Evolutionary conservation across 2,113 vertebrate genomes (phyloP).

Genomic region (Synchiropus splendidus): DNA sequence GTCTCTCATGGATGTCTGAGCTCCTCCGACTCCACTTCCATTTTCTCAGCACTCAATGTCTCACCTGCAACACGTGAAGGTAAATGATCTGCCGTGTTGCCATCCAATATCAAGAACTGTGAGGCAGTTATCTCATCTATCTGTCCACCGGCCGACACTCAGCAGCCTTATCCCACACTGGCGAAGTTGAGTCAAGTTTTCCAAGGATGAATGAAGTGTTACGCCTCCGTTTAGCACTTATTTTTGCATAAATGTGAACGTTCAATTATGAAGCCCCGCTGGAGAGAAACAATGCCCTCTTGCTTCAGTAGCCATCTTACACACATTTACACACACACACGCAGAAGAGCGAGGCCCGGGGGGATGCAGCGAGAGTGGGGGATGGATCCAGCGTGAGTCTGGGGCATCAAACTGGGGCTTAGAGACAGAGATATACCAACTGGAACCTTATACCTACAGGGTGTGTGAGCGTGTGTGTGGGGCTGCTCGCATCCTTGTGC

Average conservation of each 20-base stretch:
- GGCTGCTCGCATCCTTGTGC: constrained; percentile 32
- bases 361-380: constrained; percentile 60
- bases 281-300: constrained; percentile 67
- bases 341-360: constrained; percentile 33
- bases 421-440: constrained; percentile 64
- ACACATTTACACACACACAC: constrained; percentile 24
- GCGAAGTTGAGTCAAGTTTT: too few relatives aligned
- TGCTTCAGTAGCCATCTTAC: constrained; percentile 62
- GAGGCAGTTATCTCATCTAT: too few relatives aligned
- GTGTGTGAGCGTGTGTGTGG: constrained; percentile 30
- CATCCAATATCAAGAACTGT: too few relatives aligned
- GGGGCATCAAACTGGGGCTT: constrained; percentile 63
- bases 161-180: too few relatives aligned
- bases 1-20: too few relatives aligned
- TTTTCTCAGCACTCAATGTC: too few relatives aligned
- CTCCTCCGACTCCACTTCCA: too few relatives aligned
- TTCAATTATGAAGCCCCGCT: constrained; percentile 55
- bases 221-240: neutral
- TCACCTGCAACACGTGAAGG: too few relatives aligned
- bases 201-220: too few relatives aligned
- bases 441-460: constrained; percentile 60
- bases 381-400: constrained; percentile 63
- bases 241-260: constrained; percentile 41
- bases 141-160: too few relatives aligned
- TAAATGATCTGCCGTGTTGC: too few relatives aligned